A percentile compares a stretch with the other conserved stretches of the same genome.
phyloP scores from a whole-genome alignment of 2,113 vertebrate species.

The Chamaea fasciata region DNA sequence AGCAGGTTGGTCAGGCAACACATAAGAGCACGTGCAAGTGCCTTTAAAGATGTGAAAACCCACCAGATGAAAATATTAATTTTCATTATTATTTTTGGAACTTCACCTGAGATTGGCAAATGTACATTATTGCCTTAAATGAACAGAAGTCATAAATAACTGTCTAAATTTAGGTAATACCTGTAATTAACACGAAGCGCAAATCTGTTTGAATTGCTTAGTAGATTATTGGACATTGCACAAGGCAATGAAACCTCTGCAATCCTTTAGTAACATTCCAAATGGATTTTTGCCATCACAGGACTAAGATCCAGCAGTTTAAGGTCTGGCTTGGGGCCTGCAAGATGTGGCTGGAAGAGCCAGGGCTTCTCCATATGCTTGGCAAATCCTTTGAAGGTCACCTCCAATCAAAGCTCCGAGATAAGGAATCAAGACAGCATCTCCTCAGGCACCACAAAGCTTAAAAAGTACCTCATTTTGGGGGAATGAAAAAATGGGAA shows the following conservation, averaged over 20 bases:
- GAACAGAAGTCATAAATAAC: background rate
- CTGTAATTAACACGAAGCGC: background rate
- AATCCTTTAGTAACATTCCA: background rate
- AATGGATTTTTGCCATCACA: background rate
- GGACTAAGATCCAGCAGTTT: background rate
- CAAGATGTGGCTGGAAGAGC: background rate
- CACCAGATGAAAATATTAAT: background rate
- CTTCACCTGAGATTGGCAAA: background rate
- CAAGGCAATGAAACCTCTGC: background rate
- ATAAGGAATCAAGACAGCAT: background rate
- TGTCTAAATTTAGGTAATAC: background rate
- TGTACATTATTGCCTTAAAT: background rate
- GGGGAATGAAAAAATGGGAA: background rate
- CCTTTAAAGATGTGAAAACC: background rate
- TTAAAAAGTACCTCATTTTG: background rate
- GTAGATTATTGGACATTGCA: background rate
- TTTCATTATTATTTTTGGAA: background rate
- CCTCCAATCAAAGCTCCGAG: background rate
- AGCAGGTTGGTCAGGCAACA: background rate
- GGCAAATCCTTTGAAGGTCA: background rate
- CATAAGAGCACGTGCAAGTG: background rate
- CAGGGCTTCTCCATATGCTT: background rate
- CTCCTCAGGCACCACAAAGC: background rate
- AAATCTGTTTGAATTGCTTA: background rate
- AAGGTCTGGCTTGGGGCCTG: background rate